These are phyloP conservation scores for Diadophis punctatus DNA, from an alignment of 2,113 vertebrate genomes.

Conservation along the genomic window DNA sequence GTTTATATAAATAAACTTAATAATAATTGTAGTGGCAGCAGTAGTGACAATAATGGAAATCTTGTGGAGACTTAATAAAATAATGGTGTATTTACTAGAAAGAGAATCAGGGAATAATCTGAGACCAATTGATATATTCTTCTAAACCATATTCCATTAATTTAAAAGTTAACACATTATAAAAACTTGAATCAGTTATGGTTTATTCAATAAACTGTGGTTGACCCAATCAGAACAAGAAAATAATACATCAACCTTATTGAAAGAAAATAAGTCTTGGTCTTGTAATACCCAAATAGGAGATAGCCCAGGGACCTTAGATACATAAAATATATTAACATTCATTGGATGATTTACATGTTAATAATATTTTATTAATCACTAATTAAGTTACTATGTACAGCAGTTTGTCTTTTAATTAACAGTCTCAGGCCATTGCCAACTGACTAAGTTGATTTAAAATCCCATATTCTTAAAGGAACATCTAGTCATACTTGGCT, in stretches of 20 bases:
- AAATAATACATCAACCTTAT: not conserved
- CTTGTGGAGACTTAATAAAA: not conserved
- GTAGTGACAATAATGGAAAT: not conserved
- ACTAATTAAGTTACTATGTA: not conserved
- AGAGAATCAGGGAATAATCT: not conserved
- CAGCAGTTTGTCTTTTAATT: not conserved
- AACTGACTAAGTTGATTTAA: not conserved
- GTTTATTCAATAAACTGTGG: not conserved
- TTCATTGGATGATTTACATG: not conserved
- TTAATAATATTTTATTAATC: not conserved
- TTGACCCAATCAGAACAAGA: not conserved
- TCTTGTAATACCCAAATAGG: not conserved
- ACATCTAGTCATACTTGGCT: not conserved
- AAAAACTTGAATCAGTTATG: not conserved
- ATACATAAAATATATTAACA: not conserved
- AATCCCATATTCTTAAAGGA: not conserved
- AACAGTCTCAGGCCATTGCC: not conserved
- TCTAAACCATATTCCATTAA: not conserved
- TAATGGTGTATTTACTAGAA: not conserved
- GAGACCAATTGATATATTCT: not conserved
- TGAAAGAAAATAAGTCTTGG: not conserved
- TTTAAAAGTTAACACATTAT: not conserved
- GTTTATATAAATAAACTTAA: too few species aligned
- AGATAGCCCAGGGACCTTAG: not conserved
- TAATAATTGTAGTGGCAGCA: not conserved